These are phyloP conservation scores for Drosophila tristis DNA, from an alignment of 1,140 invertebrate species.

Conservation along the genomic window DNA sequence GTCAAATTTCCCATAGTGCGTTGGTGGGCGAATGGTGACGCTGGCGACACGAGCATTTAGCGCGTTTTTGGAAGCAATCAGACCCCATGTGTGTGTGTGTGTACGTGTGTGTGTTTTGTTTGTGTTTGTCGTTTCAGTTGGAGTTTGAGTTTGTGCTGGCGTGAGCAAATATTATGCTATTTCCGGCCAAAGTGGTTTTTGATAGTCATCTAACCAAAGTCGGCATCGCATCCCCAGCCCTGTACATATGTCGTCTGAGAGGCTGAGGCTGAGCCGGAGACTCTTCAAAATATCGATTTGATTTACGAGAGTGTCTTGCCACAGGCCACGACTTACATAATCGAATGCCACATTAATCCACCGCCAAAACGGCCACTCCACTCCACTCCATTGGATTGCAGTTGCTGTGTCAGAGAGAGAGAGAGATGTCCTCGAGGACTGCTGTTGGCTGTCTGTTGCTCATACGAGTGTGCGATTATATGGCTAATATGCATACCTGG, in stretches of 20 bases:
- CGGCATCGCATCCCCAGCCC: neutral
- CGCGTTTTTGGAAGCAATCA: neutral
- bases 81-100: neutral
- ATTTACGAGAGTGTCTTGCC: conserved; percentile 28
- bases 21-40: conserved; percentile 11
- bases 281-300: conserved; percentile 60
- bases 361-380: conserved; percentile 11
- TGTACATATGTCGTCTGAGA: conserved; percentile 14
- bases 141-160: conserved; percentile 27
- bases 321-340: conserved; percentile 28
- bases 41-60: conserved; percentile 47
- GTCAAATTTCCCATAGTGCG: no score
- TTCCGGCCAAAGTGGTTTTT: conserved; percentile 67
- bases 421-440: no score
- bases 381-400: conserved; percentile 9
- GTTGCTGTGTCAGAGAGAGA: neutral
- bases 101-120: conserved; percentile 1
- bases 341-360: conserved; percentile 50
- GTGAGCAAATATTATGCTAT: conserved; percentile 70
- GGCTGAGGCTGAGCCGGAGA: conserved; percentile 1
- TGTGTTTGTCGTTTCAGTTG: conserved; percentile 1
- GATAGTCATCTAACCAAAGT: conserved; percentile 57
- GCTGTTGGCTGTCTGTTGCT: conserved; percentile 12
- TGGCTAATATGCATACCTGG: no score
- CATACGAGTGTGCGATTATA: conserved; percentile 22